phyloP scores from a whole-genome alignment of 2,113 vertebrate species.

The Osmerus mordax region DNA sequence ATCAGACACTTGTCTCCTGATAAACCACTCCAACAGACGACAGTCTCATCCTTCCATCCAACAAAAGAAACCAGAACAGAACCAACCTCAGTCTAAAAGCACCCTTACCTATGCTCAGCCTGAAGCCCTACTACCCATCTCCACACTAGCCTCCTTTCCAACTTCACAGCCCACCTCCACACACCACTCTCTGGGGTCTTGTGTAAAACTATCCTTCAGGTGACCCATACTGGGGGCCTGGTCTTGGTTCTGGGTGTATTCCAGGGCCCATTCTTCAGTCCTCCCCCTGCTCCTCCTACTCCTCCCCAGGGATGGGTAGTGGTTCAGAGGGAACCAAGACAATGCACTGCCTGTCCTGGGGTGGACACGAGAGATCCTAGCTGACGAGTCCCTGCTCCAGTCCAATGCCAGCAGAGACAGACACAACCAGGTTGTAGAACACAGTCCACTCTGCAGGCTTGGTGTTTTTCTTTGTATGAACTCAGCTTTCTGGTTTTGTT shows the following conservation, averaged over 20 bases:
- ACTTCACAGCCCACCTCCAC: no score
- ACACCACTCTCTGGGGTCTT: no score
- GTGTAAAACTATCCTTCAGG: no score
- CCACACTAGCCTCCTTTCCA: no score
- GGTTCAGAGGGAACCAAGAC: conserved; percentile 28
- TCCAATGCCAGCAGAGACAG: background rate
- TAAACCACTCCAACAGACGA: background rate
- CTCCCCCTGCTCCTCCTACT: background rate
- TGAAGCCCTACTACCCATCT: no score
- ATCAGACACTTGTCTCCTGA: background rate
- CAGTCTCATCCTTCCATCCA: background rate
- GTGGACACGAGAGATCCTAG: background rate
- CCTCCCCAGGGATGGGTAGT: conserved; percentile 27
- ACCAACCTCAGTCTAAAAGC: no score
- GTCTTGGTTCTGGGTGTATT: background rate
- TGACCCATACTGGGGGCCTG: background rate
- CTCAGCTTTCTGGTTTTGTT: no score
- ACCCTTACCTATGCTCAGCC: no score
- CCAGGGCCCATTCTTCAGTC: background rate
- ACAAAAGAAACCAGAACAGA: background rate
- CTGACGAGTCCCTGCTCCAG: background rate
- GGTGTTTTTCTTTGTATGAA: no score
- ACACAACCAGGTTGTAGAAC: background rate
- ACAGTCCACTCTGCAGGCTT: no score
- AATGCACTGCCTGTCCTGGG: background rate